Base-by-base conservation (phyloP, 92 coral and sea anemone genomes). In the Desmophyllum pertusum region DNA sequence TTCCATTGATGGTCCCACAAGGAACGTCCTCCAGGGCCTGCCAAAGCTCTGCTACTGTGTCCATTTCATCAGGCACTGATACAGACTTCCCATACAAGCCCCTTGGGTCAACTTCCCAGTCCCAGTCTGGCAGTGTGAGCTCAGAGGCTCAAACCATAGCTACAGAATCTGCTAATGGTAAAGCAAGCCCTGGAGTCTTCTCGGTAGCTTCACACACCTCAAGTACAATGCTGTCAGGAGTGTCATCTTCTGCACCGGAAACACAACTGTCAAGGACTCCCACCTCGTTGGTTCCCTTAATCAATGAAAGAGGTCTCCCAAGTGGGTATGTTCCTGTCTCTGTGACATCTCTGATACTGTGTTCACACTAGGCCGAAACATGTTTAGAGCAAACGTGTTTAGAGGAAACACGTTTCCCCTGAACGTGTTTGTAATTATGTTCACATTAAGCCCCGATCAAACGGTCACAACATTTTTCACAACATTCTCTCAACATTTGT, bases 11-110 rank as follows among this genome's bases (percentile, higher is more conserved):
- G 6, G 81, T 87, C 38, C 51, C 61, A 27, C 90, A 79, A 36
- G 86, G 95, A 43, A 89, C 94, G 37, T 92, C 94, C 37, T 92
- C 94, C 37, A 86, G 93, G 75, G 98, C 95, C 33, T 94, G 99
- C 62, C 97, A 92, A 75, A 93, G 98, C 79, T 84, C 98, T 18
- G 96, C 91, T 40, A 88, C 98, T 7, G 85, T 87, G 29, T 89
- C 98, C 14, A 79, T 79, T 36, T 85, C 98, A 30, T 90, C 94
- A 41, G 87, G 95, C 75, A 81, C 93, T 67, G 85, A 87, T 62
- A 89, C 96, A 41, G 94, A 91, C 69, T 87, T 97, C 21, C 98
- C 98, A 75, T 97, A 97, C 93, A 92, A 94, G 76, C 96, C 96
- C 64, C 92, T 97, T 39, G 86, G 69, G n/a, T 94, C 93, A 48